phyloP scores from a whole-genome alignment of 2,888 invertebrate genomes.

The Pinctada fucata region DNA sequence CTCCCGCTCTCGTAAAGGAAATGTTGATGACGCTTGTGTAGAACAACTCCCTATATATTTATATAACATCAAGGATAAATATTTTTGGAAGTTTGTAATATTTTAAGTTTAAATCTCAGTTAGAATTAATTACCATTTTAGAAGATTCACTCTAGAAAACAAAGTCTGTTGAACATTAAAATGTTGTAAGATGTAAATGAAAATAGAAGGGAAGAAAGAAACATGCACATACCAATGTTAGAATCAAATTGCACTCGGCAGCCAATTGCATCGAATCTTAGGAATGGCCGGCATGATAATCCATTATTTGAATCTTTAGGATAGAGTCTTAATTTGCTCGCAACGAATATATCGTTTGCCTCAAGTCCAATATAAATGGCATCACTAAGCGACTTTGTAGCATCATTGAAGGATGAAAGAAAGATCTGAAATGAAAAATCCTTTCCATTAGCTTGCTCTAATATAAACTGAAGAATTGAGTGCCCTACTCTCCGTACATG shows the following conservation, averaged over 20 bases:
- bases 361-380: conserved; percentile 18
- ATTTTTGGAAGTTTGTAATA: no score
- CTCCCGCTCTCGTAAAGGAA: conserved; percentile 24
- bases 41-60: conserved; percentile 28
- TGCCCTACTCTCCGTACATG: no score
- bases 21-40: not conserved
- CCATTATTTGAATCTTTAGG: conserved; percentile 20
- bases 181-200: no score
- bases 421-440: conserved; percentile 32
- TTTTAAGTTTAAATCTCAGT: no score
- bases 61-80: no score
- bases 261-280: conserved; percentile 31
- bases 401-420: conserved; percentile 14
- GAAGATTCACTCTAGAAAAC: no score
- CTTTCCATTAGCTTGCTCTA: no score
- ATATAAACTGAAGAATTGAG: no score
- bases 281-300: conserved; percentile 28
- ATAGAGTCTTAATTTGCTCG: conserved; percentile 32
- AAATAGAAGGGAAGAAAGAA: not conserved
- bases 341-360: conserved; percentile 28
- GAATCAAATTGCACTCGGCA: conserved; percentile 8
- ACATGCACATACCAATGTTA: not conserved
- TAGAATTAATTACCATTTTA: no score
- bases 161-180: no score
- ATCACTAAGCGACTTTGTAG: conserved; percentile 24